A percentile compares a stretch with the other conserved stretches of the same genome.
These are phyloP conservation scores for Nematolebias whitei DNA, from an alignment of 2,113 vertebrate species.

Conservation along the genomic window DNA sequence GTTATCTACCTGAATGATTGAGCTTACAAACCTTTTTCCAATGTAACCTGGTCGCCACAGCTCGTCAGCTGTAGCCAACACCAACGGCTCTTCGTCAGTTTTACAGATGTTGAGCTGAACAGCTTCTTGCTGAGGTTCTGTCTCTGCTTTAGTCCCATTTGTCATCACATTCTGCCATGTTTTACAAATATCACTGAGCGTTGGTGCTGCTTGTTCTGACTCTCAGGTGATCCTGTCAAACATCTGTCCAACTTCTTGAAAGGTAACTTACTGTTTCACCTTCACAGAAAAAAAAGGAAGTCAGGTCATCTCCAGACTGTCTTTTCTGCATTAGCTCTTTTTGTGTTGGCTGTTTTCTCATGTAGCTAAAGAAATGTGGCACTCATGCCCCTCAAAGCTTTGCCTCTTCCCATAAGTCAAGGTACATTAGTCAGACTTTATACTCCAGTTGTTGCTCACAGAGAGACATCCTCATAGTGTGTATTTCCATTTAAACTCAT, in stretches of 20 bases:
- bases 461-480: slow-evolving; percentile 26
- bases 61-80: no score
- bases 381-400: slow-evolving; percentile 47
- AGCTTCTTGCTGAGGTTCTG: no score
- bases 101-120: no score
- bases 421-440: slow-evolving; percentile 56
- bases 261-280: no score
- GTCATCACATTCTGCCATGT: slow-evolving; percentile 28
- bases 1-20: no score
- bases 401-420: slow-evolving; percentile 49
- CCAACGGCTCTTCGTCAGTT: no score
- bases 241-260: no score
- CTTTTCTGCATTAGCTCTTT: slow-evolving; percentile 61
- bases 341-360: slow-evolving; percentile 60
- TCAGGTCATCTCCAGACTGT: no score
- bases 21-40: no score
- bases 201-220: slow-evolving; percentile 41
- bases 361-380: slow-evolving; percentile 57
- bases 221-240: slow-evolving; percentile 51
- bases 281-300: slow-evolving; percentile 32
- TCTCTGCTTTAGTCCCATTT: slow-evolving; percentile 35
- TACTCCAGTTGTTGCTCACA: slow-evolving; percentile 12
- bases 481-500: no score
- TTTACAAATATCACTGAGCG: slow-evolving; percentile 38
- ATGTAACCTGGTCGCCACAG: no score